These are phyloP conservation scores for Hecatera dysodea DNA, from an alignment of 2,888 invertebrate species.

Conservation along the genomic window DNA sequence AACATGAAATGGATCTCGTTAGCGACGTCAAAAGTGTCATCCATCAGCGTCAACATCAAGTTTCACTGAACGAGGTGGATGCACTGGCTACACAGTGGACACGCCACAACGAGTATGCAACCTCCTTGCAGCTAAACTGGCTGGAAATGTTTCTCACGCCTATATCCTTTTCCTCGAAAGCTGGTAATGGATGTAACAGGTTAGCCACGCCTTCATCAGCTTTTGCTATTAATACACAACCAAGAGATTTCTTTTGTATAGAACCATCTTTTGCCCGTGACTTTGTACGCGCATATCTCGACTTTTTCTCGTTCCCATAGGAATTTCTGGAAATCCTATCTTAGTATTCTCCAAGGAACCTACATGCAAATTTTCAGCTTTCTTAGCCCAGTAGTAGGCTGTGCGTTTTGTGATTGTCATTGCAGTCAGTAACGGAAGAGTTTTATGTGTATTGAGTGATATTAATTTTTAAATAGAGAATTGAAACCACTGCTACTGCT, in stretches of 20 bases:
- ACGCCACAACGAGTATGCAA: constrained; percentile 38
- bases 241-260: no score
- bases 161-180: constrained; percentile 45
- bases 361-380: no score
- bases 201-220: constrained; percentile 3
- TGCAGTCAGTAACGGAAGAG: no score
- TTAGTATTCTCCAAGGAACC: no score
- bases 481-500: not conserved
- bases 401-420: no score
- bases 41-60: constrained; percentile 53
- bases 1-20: constrained; percentile 52
- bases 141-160: constrained; percentile 28
- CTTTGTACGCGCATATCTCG: no score
- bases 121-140: not conserved
- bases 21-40: constrained; percentile 44
- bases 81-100: constrained; percentile 46
- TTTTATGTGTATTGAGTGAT: no score
- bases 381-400: no score
- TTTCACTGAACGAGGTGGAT: constrained; percentile 63
- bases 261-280: no score
- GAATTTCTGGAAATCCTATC: no score
- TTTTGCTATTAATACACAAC: not conserved
- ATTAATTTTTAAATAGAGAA: not conserved
- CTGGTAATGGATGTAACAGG: constrained; percentile 6
- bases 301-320: no score